Evolutionary conservation across 2,113 vertebrate species (phyloP), one percentile per base, ranked within the genome.

Genomic region (Callospermophilus lateralis): DNA sequence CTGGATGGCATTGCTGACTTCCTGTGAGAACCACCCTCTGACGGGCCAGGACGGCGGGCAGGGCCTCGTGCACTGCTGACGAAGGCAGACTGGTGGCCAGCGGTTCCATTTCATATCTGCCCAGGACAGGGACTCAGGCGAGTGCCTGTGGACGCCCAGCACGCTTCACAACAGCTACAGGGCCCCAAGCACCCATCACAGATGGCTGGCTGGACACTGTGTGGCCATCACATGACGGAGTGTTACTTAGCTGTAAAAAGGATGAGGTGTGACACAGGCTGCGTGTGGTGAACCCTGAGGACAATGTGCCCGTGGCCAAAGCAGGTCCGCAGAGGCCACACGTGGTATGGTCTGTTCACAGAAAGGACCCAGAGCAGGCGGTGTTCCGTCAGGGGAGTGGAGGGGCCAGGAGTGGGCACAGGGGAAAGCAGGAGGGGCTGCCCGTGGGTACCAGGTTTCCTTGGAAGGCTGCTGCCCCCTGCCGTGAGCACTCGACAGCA

Each of bases 11-110:
- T 22, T 13, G 32, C 48, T 24, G 4, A 37, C 58, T 12, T 39
- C 26, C 13, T 0, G 0, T 9, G 51, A 30, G 51, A 34, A 58
- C 5, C 0, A 0, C 30, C 12, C 9, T 24, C 39, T 5, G 6
- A 7, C 10, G 22, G 55, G 15, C 45, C 20, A 6, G 53, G 20
- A 8, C 10, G 16, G 30, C 58, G 55, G 12, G 1, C 4, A 0
- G 24, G 24, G 48, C 72, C 30, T 45, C 10, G 0, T 8, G 8
- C 55, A 26, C 13, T 0, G 3, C 2, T 3, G 8, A 17, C 1
- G 30, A 11, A 13, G 19, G 10, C 8, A 1, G 28, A 45, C 42
- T 45, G 42, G 42, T 0, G 68, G 28, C 8, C 34, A 61, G 92
- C 15, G 1, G 5, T 45, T 3, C 63, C 32, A 9, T 34, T 4